These are phyloP conservation scores for Anabas testudineus DNA, from an alignment of 2,797 vertebrate species.

Conservation along the genomic window DNA sequence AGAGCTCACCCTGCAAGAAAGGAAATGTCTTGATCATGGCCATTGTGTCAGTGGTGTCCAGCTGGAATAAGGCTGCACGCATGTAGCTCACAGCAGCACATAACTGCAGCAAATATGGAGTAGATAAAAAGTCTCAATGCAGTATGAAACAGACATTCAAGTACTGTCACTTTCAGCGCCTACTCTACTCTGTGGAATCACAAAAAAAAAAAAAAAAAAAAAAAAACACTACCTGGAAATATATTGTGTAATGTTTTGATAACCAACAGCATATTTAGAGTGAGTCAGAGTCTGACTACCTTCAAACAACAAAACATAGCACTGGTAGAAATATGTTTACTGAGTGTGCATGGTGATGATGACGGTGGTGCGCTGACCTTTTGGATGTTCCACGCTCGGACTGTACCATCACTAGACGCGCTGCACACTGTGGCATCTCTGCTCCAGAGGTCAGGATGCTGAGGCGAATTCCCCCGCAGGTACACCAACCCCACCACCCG, in stretches of 20 bases:
- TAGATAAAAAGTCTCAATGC: neutral
- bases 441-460: slow-evolving; percentile 67
- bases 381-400: slow-evolving; percentile 84
- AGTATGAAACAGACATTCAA: neutral
- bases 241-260: slow-evolving; percentile 1
- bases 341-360: neutral
- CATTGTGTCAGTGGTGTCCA: neutral
- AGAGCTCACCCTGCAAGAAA: slow-evolving; percentile 73
- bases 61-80: slow-evolving; percentile 5
- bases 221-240: neutral
- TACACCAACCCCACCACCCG: slow-evolving; percentile 79
- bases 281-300: neutral
- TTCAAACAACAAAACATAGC: neutral
- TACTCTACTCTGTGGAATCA: neutral
- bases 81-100: neutral
- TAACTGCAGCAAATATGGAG: neutral
- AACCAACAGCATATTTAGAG: neutral
- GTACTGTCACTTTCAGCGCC: neutral
- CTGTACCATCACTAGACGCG: slow-evolving; percentile 81
- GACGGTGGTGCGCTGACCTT: slow-evolving; percentile 64
- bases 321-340: neutral
- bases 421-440: slow-evolving; percentile 78
- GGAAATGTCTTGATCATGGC: neutral
- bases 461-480: slow-evolving; percentile 63
- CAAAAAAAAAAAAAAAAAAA: neutral